These are phyloP conservation scores for Diorhabda carinulata DNA, from an alignment of 1,140 invertebrate species.

Conservation along the genomic window DNA sequence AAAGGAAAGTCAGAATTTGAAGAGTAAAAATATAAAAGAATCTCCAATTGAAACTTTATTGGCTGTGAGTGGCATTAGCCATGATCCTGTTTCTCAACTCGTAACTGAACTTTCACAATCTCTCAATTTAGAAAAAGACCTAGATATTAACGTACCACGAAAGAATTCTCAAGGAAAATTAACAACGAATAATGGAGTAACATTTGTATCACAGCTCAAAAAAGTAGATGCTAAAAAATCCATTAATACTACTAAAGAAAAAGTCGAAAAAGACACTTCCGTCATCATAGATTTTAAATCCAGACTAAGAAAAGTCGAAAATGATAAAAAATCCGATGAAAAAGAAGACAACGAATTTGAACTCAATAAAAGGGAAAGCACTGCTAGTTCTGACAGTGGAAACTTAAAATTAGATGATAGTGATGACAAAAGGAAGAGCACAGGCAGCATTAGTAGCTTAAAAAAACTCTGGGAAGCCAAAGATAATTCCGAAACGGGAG, in stretches of 20 bases:
- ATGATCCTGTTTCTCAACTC: conserved; percentile 71
- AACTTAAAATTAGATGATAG: conserved; percentile 56
- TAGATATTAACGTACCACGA: conserved; percentile 21
- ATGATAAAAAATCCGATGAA: conserved; percentile 50
- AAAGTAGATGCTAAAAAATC: conserved; percentile 41
- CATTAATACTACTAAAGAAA: conserved; percentile 37
- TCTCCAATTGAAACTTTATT: conserved; percentile 45
- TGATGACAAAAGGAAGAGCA: conserved; percentile 85
- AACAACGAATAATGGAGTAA: conserved; percentile 35
- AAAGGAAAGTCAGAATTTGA: conserved; percentile 70
- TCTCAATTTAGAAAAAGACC: conserved; percentile 27
- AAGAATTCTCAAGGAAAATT: conserved; percentile 26
- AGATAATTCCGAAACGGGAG: conserved; percentile 48
- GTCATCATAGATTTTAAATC: conserved; percentile 80
- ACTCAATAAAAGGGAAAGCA: conserved; percentile 45
- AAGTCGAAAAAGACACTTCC: conserved; percentile 38
- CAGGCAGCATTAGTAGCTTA: conserved; percentile 86
- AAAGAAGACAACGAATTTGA: conserved; percentile 41
- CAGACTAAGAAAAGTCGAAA: conserved; percentile 76
- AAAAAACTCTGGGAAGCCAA: conserved; percentile 89
- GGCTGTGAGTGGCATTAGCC: conserved; percentile 46
- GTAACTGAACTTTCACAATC: conserved; percentile 59
- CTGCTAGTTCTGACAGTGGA: conserved; percentile 44
- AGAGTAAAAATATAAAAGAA: conserved; percentile 51
- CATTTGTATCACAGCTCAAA: conserved; percentile 41